A percentile compares a stretch with the other conserved stretches of the same genome.
These are phyloP conservation scores for Haliclystus octoradiatus DNA, from an alignment of 30 jellyfish, hydroid and myxozoan species.

Conservation along the genomic window DNA sequence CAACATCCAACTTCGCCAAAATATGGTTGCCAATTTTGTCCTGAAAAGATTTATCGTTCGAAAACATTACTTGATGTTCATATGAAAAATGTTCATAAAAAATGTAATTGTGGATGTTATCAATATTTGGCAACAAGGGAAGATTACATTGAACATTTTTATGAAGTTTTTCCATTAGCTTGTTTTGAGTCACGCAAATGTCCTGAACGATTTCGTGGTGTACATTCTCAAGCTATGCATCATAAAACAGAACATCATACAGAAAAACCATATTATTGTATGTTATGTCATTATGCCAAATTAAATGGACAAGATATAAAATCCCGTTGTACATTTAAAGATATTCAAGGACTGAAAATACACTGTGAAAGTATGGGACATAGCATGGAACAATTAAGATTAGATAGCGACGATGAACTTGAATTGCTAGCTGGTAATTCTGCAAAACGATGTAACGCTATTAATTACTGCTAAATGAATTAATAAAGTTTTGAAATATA, in stretches of 20 bases:
- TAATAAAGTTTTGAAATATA: no score
- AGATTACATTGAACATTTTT: conserved; percentile 63
- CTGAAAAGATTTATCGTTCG: conserved; percentile 25
- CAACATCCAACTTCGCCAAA: no score
- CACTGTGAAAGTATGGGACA: conserved; percentile 45
- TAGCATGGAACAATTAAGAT: conserved; percentile 31
- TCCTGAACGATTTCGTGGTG: conserved; percentile 76
- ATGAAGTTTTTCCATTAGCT: conserved; percentile 51
- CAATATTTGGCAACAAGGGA: conserved; percentile 51
- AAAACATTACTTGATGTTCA: conserved; percentile 43
- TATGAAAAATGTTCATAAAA: conserved; percentile 51
- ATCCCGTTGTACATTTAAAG: conserved; percentile 14
- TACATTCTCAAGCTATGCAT: conserved; percentile 57
- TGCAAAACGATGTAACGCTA: not conserved
- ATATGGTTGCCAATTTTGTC: conserved; percentile 44
- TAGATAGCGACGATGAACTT: conserved; percentile 1
- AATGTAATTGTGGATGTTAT: conserved; percentile 71
- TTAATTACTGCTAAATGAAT: not conserved
- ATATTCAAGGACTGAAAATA: conserved; percentile 31
- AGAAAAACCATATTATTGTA: conserved; percentile 49
- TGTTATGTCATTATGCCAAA: conserved; percentile 35
- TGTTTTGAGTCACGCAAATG: conserved; percentile 60
- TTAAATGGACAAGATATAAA: conserved; percentile 8
- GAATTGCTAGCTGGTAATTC: not conserved
- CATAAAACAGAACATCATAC: conserved; percentile 46